Base-by-base conservation (phyloP, 2,888 invertebrate genomes). In the Perithous albicinctus region DNA sequence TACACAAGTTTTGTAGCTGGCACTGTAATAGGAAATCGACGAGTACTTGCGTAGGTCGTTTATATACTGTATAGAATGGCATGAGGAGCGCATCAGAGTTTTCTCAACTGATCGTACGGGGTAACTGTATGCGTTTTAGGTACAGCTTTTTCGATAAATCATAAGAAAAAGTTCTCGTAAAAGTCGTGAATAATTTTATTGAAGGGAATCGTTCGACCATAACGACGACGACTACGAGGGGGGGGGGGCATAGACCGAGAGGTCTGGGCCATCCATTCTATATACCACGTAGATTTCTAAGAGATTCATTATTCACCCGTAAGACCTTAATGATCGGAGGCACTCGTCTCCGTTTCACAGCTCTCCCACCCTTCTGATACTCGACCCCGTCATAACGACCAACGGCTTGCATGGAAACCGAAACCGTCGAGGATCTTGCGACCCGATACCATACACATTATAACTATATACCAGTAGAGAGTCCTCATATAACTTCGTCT, bases 281-380 rank as follows among this genome's bases (percentile, higher is more conserved):
- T 41, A 41, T 10, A 51, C 26, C 54, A 54, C 26, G 69, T 59
- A 38, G 66, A 73, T 81, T 78, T 69, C 69, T 54, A 59, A 38
- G 63, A 63, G 81, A 78, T 74, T 81, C 77, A 78, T 77, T 74
- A 74, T 81, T 73, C 73, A 78, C 46, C 64, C 73, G 67, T 56
- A 69, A 72, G 75, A 64, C 61, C 73, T 74, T 74, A 83, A 80
- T 77, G 76, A 83, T 83, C 67, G 73, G 32, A 64, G 48, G 73
- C 54, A 77, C 69, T 73, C 80, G 78, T 59, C 78, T 78, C 56
- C 63, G 56, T 74, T 78, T 81, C 78, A 63, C 51, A 69, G 61
- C 32, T 43, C 32, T 43, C 15, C 35, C 63, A 12, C 41, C 29
- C 66, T 32, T 29, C 64, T 63, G 26, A 43, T 59, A 69, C 32